Evolutionary conservation across 2,113 vertebrate species (phyloP).

Genomic region (Addax nasomaculatus): DNA sequence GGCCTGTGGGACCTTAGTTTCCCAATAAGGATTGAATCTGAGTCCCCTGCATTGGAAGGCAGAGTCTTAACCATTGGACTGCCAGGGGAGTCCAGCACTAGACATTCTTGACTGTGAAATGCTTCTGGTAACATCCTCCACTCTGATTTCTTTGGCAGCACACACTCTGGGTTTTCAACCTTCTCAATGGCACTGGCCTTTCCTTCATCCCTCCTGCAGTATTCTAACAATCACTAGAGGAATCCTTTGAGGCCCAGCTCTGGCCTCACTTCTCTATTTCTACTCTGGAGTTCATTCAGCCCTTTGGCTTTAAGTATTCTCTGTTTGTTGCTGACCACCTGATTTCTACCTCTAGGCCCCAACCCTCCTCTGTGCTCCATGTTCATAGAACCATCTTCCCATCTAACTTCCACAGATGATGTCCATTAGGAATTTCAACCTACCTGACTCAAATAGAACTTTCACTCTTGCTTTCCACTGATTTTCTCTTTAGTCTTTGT

Average conservation of each 20-base stretch:
- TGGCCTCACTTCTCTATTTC: background rate
- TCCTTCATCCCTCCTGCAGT: background rate
- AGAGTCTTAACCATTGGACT: background rate
- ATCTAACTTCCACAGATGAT: background rate
- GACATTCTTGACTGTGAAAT: background rate
- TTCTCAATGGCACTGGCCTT: background rate
- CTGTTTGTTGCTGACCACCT: background rate
- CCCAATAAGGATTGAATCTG: background rate
- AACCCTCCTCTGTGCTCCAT: background rate
- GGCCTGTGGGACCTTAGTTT: background rate
- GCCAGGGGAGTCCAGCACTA: background rate
- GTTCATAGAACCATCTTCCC: background rate
- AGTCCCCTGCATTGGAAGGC: background rate
- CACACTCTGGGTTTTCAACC: background rate
- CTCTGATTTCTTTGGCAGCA: background rate
- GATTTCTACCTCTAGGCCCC: background rate
- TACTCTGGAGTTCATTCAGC: background rate
- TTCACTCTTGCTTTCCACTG: background rate
- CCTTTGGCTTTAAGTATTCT: background rate
- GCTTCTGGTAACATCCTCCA: background rate
- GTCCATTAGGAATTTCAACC: background rate
- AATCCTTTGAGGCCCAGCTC: background rate
- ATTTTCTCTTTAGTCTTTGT: background rate
- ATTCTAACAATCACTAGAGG: background rate
- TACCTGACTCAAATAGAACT: background rate